Evolutionary conservation across 2,113 vertebrate genomes (phyloP), one percentile per base, ranked within the genome.

Genomic region (Mobula birostris): DNA sequence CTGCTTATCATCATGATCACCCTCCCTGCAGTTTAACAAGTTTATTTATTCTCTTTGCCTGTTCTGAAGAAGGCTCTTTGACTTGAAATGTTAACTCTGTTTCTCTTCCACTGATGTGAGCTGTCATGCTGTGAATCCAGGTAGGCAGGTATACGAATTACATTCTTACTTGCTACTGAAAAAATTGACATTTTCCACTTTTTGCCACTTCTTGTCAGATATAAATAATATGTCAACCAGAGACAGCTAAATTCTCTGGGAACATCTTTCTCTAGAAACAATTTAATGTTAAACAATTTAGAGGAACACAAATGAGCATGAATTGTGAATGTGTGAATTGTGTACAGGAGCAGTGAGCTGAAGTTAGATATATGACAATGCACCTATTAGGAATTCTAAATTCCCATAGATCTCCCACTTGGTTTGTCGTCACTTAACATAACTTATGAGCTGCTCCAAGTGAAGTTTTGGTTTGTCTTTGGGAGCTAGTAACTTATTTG

Each of bases 401-500:
- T 48, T 48, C 48, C 48, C 48, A 48, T 48, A 48, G 48, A 48
- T 48, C 3, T 48, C 48, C 48, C 48, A 48, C 48, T 48, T 48
- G 48, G 48, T 48, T 48, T 48, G 48, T 48, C 3, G 48, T 48
- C 3, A 4, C 48, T 48, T 85, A 56, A 85, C 48, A 56, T 85
- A 56, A 19, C 9, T 58, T 85, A 85, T 21, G 19, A 85, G 58
- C 48, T 11, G 40, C 48, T 21, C 58, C 7, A 85, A 48, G 82
- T 58, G 48, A 58, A 85, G 82, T 85, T 19, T 36, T 11, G 40
- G 24, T 48, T 56, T 6, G 48, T 48, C 58, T 58, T 21, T 17
- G 58, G 82, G 82, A 85, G 48, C 58, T 85, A 58, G 48, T 48
- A 58, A 85, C 27, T 85, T 85, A 85, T 27, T 85, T 85, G 82